These are phyloP conservation scores for Dendrolimus pini DNA, from an alignment of 2,888 invertebrate genomes.

Conservation along the genomic window DNA sequence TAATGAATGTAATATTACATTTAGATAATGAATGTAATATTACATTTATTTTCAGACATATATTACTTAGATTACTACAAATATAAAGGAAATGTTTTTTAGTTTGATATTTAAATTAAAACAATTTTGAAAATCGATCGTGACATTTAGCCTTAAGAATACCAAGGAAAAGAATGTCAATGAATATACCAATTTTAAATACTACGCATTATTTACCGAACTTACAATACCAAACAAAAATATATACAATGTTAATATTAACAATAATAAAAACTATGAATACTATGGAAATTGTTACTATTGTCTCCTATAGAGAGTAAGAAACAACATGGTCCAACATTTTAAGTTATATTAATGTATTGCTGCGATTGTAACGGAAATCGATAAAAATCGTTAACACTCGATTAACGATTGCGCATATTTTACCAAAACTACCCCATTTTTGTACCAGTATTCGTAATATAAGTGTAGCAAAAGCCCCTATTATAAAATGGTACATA, in stretches of 20 bases:
- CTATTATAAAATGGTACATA: too few species aligned
- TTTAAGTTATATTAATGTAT: slow-evolving; percentile 44
- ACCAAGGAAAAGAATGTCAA: not conserved
- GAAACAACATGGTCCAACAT: slow-evolving; percentile 59
- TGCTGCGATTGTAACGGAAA: slow-evolving; percentile 16
- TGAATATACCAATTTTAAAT: slow-evolving; percentile 2
- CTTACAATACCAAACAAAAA: slow-evolving; percentile 35
- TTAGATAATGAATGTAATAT: too few species aligned
- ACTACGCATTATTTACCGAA: slow-evolving; percentile 1
- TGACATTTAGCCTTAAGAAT: not conserved
- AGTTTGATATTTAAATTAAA: too few species aligned
- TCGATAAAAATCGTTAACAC: slow-evolving; percentile 8
- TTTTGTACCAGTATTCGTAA: too few species aligned
- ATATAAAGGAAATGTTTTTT: too few species aligned
- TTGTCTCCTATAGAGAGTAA: slow-evolving; percentile 44
- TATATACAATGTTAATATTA: slow-evolving; percentile 67
- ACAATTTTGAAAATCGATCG: too few species aligned
- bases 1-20: too few species aligned
- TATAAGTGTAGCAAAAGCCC: too few species aligned
- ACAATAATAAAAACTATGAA: slow-evolving; percentile 65
- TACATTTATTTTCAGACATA: too few species aligned
- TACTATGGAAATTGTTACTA: slow-evolving; percentile 32
- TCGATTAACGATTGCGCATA: too few species aligned
- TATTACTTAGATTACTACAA: too few species aligned
- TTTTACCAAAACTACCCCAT: too few species aligned